Conservation (phyloP, 2,888 invertebrate genomes). For the Synanthedon formicaeformis region DNA sequence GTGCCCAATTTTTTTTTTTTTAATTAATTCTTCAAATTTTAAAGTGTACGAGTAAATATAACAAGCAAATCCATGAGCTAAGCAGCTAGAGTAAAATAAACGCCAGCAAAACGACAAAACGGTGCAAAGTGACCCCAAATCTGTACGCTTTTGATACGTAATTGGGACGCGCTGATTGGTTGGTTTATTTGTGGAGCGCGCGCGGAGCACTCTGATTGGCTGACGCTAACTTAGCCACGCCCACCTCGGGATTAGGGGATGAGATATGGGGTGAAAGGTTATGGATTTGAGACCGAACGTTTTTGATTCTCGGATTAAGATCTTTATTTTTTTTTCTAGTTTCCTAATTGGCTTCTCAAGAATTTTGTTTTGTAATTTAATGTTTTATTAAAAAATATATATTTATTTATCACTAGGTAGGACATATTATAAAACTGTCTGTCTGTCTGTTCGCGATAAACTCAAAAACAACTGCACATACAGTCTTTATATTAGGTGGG, state of each 20-base stretch:
- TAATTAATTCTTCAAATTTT: no score
- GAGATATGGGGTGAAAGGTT: slow-evolving; percentile 20
- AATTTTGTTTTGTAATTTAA: not conserved
- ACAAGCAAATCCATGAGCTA: not conserved
- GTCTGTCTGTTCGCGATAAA: no score
- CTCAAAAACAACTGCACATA: no score
- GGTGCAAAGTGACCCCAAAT: slow-evolving; percentile 58
- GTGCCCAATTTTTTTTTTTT: no score
- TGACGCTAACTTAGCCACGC: slow-evolving; percentile 18
- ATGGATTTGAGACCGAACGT: slow-evolving; percentile 11
- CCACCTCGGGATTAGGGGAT: slow-evolving; percentile 40
- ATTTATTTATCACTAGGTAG: no score
- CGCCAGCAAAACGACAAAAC: slow-evolving; percentile 33
- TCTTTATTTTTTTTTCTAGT: not conserved
- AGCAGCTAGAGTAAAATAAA: not conserved
- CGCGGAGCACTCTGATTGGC: slow-evolving; percentile 30
- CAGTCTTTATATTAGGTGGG: no score
- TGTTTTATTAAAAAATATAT: no score
- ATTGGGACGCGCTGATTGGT: slow-evolving; percentile 48
- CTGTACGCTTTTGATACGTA: slow-evolving; percentile 49
- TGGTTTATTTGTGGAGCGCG: slow-evolving; percentile 22
- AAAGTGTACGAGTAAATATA: no score
- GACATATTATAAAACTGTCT: no score
- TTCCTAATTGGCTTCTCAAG: not conserved
- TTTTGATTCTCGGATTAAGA: slow-evolving; percentile 27